A percentile compares a stretch with the other conserved stretches of the same genome.
Evolutionary conservation across 2,113 vertebrate species (phyloP).

Genomic region (Seriola dumerili): DNA sequence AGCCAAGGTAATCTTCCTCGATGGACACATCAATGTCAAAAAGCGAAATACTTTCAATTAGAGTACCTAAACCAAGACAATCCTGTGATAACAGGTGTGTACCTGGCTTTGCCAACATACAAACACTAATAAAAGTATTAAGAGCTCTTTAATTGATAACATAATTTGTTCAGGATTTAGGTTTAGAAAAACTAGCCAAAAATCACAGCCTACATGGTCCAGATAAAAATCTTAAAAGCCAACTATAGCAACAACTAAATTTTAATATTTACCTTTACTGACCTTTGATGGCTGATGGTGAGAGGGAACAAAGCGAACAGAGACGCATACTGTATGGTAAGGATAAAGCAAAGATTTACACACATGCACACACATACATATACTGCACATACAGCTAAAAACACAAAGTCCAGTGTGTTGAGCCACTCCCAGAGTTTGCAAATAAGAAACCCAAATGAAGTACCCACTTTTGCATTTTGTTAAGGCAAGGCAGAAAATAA

Average conservation of each 20-base stretch:
- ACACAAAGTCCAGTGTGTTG: not conserved
- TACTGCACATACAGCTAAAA: not conserved
- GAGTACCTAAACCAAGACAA: not conserved
- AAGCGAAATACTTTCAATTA: slow-evolving; percentile 18
- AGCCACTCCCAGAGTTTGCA: slow-evolving; percentile 77
- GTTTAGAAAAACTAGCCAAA: not conserved
- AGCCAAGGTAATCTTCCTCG: slow-evolving; percentile 39
- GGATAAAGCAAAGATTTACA: slow-evolving; percentile 18
- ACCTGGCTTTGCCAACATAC: not conserved
- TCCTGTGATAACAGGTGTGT: not conserved
- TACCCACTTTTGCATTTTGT: not conserved
- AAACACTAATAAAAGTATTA: not conserved
- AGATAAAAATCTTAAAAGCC: not conserved
- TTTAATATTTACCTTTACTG: slow-evolving; percentile 43
- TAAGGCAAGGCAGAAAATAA: not conserved
- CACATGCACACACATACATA: slow-evolving; percentile 20
- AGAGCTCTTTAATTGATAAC: not conserved
- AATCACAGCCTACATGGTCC: too few species aligned
- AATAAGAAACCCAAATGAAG: slow-evolving; percentile 74
- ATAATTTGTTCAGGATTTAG: not conserved
- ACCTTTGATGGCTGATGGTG: slow-evolving; percentile 59
- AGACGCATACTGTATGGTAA: slow-evolving; percentile 11
- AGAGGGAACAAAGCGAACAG: not conserved
- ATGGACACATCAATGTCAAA: slow-evolving; percentile 21
- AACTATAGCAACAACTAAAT: not conserved